These are phyloP conservation scores for Lepidurus packardi DNA, from an alignment of 1,140 invertebrate species.

Conservation along the genomic window DNA sequence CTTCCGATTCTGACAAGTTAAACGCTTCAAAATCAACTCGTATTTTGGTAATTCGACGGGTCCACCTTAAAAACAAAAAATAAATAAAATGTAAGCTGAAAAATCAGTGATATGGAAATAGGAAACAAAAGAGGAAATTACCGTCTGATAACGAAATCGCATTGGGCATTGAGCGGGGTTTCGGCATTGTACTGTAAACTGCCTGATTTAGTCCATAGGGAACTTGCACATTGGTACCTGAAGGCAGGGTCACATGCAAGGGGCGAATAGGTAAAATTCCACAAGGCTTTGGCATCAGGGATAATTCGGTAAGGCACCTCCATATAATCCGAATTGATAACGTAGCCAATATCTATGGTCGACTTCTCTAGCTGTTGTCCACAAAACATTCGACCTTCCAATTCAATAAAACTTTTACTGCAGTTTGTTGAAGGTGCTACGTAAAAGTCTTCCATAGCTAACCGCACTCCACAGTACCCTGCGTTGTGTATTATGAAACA, in stretches of 20 bases:
- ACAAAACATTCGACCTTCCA: slow-evolving; percentile 26
- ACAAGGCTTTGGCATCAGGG: not conserved
- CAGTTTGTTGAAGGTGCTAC: slow-evolving; percentile 27
- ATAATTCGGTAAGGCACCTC: not conserved
- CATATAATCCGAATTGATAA: not conserved
- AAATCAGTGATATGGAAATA: not conserved
- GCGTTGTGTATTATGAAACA: not conserved
- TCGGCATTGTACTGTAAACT: not conserved
- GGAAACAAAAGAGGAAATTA: not conserved
- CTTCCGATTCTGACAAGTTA: not conserved
- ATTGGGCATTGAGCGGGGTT: not conserved
- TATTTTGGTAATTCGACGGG: not conserved
- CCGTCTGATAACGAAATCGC: not conserved
- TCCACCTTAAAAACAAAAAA: slow-evolving; percentile 26
- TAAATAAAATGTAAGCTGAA: not conserved
- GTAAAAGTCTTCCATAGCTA: slow-evolving; percentile 18
- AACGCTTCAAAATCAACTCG: slow-evolving; percentile 20
- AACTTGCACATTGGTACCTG: not conserved
- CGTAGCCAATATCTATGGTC: not conserved
- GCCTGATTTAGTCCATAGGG: not conserved
- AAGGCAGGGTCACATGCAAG: slow-evolving; percentile 3
- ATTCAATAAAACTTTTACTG: slow-evolving; percentile 15
- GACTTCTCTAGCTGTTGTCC: slow-evolving; percentile 27
- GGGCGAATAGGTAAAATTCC: not conserved
- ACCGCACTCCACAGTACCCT: slow-evolving; percentile 25